A percentile compares a stretch with the other conserved stretches of the same genome.
These are phyloP conservation scores for Oryzaephilus surinamensis DNA, from an alignment of 1,140 invertebrate species.

Conservation along the genomic window DNA sequence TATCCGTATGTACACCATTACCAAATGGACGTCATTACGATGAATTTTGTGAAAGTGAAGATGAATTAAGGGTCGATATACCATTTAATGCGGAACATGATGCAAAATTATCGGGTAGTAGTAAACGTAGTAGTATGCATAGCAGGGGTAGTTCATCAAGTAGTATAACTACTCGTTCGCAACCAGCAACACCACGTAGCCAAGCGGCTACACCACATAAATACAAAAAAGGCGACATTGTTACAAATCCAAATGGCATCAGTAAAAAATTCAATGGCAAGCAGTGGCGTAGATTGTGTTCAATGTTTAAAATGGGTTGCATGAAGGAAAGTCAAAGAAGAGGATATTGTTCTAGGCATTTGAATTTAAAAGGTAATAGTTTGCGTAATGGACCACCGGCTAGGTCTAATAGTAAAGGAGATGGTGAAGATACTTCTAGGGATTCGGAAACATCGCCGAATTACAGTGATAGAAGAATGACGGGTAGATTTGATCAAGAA, in stretches of 20 bases:
- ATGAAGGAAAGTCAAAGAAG: conserved; percentile 96
- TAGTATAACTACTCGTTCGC: conserved; percentile 74
- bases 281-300: conserved; percentile 96
- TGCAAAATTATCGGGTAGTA: conserved; percentile 53
- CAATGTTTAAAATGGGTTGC: conserved; percentile 79
- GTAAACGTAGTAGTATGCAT: conserved; percentile 81
- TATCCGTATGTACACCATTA: conserved; percentile 38
- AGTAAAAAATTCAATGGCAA: conserved; percentile 99
- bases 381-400: conserved; percentile 35
- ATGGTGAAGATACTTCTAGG: conserved; percentile 81
- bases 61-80: conserved; percentile 81
- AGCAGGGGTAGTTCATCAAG: conserved; percentile 80
- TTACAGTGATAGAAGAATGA: conserved; percentile 55
- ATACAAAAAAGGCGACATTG: conserved; percentile 98
- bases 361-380: conserved; percentile 73
- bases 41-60: conserved; percentile 79
- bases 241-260: conserved; percentile 91
- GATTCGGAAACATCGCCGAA: conserved; percentile 82
- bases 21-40: conserved; percentile 61
- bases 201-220: conserved; percentile 89
- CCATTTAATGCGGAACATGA: conserved; percentile 62
- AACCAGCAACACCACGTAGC: conserved; percentile 73
- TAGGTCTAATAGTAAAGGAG: conserved; percentile 46
- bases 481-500: conserved; percentile 77
- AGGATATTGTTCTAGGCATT: conserved; percentile 92